Evolutionary conservation across 1,140 invertebrate genomes (phyloP).

Genomic region (Frieseomelitta varia): DNA sequence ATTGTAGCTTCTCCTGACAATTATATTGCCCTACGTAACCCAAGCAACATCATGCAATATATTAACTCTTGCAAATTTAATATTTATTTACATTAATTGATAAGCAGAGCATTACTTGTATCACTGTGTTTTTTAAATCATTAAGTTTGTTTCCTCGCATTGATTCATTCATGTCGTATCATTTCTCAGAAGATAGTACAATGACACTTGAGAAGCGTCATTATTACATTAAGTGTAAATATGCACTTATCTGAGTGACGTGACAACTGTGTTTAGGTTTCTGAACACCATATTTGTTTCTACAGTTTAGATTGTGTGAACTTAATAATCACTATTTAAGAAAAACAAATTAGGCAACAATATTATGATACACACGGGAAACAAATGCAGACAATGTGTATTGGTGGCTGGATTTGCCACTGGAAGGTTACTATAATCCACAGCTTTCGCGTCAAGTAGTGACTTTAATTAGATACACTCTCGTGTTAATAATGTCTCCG

Average conservation of each 20-base stretch:
- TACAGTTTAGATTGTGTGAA: conserved; percentile 50
- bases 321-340: conserved; percentile 46
- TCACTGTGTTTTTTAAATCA: conserved; percentile 69
- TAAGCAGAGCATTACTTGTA: conserved; percentile 69
- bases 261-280: conserved; percentile 61
- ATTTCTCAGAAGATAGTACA: conserved; percentile 68
- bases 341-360: conserved; percentile 59
- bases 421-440: conserved; percentile 49
- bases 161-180: conserved; percentile 72
- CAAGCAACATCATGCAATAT: conserved; percentile 67
- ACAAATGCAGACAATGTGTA: conserved; percentile 83
- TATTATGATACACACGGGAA: conserved; percentile 67
- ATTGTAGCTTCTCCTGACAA: conserved; percentile 63
- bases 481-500: conserved; percentile 46
- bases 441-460: conserved; percentile 59
- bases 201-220: conserved; percentile 58
- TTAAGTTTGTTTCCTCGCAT: conserved; percentile 69
- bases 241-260: conserved; percentile 55
- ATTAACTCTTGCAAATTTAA: conserved; percentile 65
- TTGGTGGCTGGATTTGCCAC: conserved; percentile 81
- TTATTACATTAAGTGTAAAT: conserved; percentile 46
- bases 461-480: conserved; percentile 46
- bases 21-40: conserved; percentile 59
- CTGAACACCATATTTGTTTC: conserved; percentile 53
- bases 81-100: conserved; percentile 70